Conservation (phyloP, 2,113 vertebrate genomes). For the Nettapus auritus region DNA sequence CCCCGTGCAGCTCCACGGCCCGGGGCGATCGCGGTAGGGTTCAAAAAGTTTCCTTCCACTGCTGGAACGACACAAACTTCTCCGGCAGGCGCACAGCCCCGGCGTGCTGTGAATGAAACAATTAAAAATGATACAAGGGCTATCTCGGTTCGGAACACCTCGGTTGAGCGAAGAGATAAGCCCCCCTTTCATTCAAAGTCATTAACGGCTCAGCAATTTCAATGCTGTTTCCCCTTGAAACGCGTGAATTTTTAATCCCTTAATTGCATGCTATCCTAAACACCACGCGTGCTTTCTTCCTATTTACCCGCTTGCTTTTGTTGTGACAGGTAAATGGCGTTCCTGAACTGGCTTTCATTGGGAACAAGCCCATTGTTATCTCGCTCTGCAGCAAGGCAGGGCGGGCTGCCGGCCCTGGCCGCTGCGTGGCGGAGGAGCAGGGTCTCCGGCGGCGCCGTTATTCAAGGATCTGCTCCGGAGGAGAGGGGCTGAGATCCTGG, state of each 20-base stretch:
- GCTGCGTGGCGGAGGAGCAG: background rate
- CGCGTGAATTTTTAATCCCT: slow-evolving; percentile 55
- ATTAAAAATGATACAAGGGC: background rate
- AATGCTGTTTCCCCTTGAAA: slow-evolving; percentile 9
- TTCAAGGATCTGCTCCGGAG: background rate
- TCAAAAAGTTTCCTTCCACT: background rate
- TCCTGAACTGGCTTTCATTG: background rate
- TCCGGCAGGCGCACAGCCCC: background rate
- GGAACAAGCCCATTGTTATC: background rate
- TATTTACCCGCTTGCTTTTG: slow-evolving; percentile 16
- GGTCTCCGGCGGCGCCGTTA: background rate
- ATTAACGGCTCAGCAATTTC: slow-evolving; percentile 13
- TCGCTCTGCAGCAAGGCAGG: background rate
- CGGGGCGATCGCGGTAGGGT: background rate
- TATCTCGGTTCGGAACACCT: background rate
- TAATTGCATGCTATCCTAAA: slow-evolving; percentile 34
- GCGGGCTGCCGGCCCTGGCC: background rate
- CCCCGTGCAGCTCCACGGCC: background rate
- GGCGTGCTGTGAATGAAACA: background rate
- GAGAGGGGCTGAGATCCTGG: background rate
- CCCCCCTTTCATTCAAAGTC: background rate
- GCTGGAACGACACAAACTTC: background rate
- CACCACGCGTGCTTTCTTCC: background rate
- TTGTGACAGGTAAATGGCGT: slow-evolving; percentile 3
- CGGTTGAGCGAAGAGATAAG: slow-evolving; percentile 26